Conservation (phyloP, 2,113 vertebrate genomes). For the Malurus cyaneus region DNA sequence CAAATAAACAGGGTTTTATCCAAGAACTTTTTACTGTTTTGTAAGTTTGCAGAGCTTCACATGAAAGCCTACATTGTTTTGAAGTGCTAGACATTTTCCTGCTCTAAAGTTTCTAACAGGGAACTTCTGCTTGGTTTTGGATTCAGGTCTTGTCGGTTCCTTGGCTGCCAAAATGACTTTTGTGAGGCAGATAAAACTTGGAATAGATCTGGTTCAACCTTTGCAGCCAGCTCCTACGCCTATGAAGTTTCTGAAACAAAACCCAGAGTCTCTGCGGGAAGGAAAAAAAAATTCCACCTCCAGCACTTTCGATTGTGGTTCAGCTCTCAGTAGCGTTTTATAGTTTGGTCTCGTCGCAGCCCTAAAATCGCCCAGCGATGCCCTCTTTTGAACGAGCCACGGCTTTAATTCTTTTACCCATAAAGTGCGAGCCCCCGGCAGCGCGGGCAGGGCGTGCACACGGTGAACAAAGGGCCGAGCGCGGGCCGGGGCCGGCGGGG, state of each 20-base stretch:
- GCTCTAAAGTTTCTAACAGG: slow-evolving; percentile 58
- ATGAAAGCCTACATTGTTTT: slow-evolving; percentile 64
- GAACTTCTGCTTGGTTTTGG: slow-evolving; percentile 71
- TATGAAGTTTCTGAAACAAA: slow-evolving; percentile 69
- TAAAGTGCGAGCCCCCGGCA: neutral
- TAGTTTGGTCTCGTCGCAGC: neutral
- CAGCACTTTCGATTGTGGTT: neutral
- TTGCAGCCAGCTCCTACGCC: slow-evolving; percentile 69
- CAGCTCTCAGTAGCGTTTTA: neutral
- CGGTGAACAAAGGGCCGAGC: neutral
- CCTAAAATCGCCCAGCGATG: neutral
- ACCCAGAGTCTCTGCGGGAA: slow-evolving; percentile 30
- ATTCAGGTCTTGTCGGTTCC: slow-evolving; percentile 67
- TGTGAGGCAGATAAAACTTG: slow-evolving; percentile 70
- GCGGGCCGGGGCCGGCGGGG: neutral
- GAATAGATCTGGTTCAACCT: slow-evolving; percentile 65
- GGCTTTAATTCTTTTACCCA: neutral
- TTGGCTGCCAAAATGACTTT: slow-evolving; percentile 66
- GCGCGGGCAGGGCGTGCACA: neutral
- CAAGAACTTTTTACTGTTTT: slow-evolving; percentile 29
- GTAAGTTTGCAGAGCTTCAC: slow-evolving; percentile 54
- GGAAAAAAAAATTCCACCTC: neutral
- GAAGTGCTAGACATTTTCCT: slow-evolving; percentile 65
- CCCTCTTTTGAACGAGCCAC: neutral
- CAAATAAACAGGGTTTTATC: slow-evolving; percentile 15